Evolutionary conservation across 1,140 invertebrate species (phyloP).

Genomic region (Zaprionus gabonicus): DNA sequence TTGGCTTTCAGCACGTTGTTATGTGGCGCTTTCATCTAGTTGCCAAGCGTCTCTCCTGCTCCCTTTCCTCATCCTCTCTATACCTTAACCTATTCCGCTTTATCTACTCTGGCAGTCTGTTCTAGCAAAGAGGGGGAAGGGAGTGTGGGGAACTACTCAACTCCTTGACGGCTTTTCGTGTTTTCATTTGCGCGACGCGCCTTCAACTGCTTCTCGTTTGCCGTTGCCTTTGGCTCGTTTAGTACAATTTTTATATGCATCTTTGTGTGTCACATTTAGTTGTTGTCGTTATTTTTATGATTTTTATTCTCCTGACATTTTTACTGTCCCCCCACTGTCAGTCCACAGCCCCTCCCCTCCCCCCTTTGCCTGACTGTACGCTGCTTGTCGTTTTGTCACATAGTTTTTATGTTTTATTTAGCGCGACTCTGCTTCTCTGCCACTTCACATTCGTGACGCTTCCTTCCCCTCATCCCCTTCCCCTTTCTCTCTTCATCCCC

Average conservation of each 20-base stretch:
- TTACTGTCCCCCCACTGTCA: constrained; percentile 27
- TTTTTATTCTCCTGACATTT: constrained; percentile 77
- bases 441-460: constrained; percentile 32
- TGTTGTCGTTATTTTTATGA: constrained; percentile 71
- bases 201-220: constrained; percentile 23
- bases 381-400: constrained; percentile 72
- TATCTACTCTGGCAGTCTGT: constrained; percentile 38
- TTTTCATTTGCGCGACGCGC: constrained; percentile 38
- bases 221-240: constrained; percentile 41
- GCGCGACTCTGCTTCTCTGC: constrained; percentile 38
- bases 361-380: constrained; percentile 5
- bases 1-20: constrained; percentile 67
- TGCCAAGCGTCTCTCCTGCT: constrained; percentile 24
- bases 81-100: background rate
- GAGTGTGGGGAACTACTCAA: background rate
- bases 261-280: constrained; percentile 74
- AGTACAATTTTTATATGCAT: constrained; percentile 59
- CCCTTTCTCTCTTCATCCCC: no score
- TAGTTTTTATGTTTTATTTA: constrained; percentile 82
- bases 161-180: constrained; percentile 25
- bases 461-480: constrained; percentile 12
- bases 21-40: constrained; percentile 69
- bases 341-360: no score
- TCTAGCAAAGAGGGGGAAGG: constrained; percentile 31
- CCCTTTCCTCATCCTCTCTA: background rate